These are phyloP conservation scores for Tamandua tetradactyla DNA, from an alignment of 2,797 vertebrate genomes.

Conservation along the genomic window DNA sequence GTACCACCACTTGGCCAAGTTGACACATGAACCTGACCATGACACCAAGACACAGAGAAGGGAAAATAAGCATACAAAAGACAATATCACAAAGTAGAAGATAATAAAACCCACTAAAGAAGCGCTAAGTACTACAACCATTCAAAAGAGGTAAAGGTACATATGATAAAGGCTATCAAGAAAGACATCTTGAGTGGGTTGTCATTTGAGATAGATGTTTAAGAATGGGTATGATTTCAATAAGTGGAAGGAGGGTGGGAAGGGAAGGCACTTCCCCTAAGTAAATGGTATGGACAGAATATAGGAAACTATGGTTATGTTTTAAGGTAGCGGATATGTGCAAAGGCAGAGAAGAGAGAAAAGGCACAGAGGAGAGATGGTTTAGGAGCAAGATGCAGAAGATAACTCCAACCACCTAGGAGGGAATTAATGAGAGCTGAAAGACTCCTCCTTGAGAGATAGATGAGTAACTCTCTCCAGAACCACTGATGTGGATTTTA, in stretches of 20 bases:
- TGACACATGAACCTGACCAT: too few species aligned
- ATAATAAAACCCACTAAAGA: not conserved
- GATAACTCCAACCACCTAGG: not conserved
- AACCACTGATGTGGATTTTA: constrained; percentile 67
- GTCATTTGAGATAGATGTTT: not conserved
- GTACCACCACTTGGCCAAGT: too few species aligned
- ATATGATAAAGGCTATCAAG: not conserved
- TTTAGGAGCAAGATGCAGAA: not conserved
- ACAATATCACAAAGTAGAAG: not conserved
- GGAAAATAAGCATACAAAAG: not conserved
- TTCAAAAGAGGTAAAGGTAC: not conserved
- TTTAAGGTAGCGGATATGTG: not conserved
- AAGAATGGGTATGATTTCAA: not conserved
- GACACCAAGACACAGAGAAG: too few species aligned
- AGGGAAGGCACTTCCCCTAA: not conserved
- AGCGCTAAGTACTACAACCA: not conserved
- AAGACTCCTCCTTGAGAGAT: not conserved
- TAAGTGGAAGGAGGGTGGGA: rapidly evolving
- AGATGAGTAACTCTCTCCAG: constrained; percentile 42
- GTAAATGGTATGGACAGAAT: not conserved
- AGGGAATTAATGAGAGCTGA: not conserved
- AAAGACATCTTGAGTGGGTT: not conserved
- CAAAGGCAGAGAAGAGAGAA: not conserved
- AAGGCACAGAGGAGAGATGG: not conserved
- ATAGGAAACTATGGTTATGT: not conserved